Conservation (phyloP, 2,888 invertebrate species). For the Himalopsyche tibetana region DNA sequence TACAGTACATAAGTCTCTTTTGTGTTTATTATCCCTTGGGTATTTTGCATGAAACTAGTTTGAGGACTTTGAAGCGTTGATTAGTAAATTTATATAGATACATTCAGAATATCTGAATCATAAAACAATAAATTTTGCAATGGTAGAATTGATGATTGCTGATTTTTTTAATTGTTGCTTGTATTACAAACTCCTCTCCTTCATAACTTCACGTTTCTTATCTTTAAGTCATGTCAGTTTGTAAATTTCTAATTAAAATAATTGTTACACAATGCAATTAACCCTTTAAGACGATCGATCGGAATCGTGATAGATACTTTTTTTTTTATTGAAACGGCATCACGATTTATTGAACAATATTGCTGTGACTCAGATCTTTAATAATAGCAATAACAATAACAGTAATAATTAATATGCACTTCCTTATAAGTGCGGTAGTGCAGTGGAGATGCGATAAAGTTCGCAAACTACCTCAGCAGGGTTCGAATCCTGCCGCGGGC, state of each 20-base stretch:
- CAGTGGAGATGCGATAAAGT: slow-evolving; percentile 33
- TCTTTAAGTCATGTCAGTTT: background rate
- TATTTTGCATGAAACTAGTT: too few species aligned
- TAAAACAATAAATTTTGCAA: too few species aligned
- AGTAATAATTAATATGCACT: slow-evolving; percentile 29
- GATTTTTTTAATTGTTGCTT: too few species aligned
- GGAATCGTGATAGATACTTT: background rate
- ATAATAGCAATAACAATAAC: background rate
- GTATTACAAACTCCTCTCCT: too few species aligned
- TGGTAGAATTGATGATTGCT: too few species aligned
- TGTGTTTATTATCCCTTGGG: too few species aligned
- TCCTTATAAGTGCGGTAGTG: slow-evolving; percentile 39
- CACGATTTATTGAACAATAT: background rate
- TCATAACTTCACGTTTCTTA: too few species aligned
- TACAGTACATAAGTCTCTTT: too few species aligned
- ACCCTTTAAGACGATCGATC: background rate
- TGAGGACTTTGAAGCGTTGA: too few species aligned
- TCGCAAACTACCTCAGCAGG: slow-evolving; percentile 40
- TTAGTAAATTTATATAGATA: too few species aligned
- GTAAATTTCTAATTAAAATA: background rate
- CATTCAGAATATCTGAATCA: too few species aligned
- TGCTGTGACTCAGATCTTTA: background rate
- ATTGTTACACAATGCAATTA: too few species aligned
- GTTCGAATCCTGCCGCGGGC: slow-evolving; percentile 21
- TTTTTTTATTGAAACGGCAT: background rate